A percentile compares a stretch with the other conserved stretches of the same genome.
These are phyloP conservation scores for Dysmachus trigonus DNA, from an alignment of 2,888 invertebrate species.

Conservation along the genomic window DNA sequence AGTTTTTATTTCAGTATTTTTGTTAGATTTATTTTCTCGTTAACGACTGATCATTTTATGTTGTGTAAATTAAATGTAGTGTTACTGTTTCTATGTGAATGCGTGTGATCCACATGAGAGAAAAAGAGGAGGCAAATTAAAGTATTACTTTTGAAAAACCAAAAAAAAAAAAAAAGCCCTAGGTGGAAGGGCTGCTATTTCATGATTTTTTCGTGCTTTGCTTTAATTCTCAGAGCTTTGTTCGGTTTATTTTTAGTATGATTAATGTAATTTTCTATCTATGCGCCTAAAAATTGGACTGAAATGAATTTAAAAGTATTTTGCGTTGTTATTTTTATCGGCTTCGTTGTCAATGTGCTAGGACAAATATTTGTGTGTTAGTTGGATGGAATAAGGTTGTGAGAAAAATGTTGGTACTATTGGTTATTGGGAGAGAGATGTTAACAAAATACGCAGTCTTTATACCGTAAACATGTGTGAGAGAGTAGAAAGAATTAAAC, in stretches of 20 bases:
- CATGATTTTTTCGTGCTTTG: not conserved
- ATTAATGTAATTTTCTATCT: not conserved
- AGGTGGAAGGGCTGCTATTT: not conserved
- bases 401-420: not conserved
- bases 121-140: not conserved
- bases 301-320: not conserved
- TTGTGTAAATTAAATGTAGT: constrained; percentile 22
- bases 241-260: not conserved
- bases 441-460: not conserved
- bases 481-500: no score
- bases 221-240: not conserved
- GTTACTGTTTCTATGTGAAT: constrained; percentile 17
- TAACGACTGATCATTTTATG: not conserved
- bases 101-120: not conserved
- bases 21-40: not conserved
- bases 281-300: not conserved
- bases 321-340: not conserved
- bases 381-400: not conserved
- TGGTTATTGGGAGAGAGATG: not conserved
- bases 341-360: not conserved
- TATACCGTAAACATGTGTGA: not conserved
- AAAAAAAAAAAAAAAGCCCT: not conserved
- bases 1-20: constrained; percentile 1
- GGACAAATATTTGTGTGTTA: not conserved
- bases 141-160: not conserved